phyloP scores from a whole-genome alignment of 2,888 invertebrate species.

The Lepidochitona cinerea region DNA sequence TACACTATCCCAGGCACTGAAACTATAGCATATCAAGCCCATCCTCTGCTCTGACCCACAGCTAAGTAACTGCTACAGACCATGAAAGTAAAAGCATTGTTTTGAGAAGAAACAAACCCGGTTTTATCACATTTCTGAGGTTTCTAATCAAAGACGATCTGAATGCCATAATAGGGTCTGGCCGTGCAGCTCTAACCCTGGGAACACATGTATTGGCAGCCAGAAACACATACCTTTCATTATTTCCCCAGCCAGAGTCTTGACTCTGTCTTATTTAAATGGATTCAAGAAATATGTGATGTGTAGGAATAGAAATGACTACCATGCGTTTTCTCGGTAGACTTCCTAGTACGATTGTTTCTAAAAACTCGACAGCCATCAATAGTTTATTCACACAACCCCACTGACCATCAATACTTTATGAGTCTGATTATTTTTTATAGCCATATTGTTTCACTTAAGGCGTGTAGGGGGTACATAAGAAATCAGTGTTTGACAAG shows the following conservation, averaged over 20 bases:
- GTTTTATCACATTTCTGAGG: not conserved
- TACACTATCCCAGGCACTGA: too few species aligned
- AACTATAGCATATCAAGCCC: too few species aligned
- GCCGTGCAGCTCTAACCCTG: not conserved
- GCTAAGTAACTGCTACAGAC: not conserved
- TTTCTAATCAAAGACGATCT: not conserved
- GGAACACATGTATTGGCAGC: not conserved
- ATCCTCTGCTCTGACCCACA: not conserved
- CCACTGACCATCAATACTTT: too few species aligned
- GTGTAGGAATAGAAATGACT: not conserved
- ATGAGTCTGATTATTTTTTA: too few species aligned
- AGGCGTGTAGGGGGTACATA: too few species aligned
- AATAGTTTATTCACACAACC: too few species aligned
- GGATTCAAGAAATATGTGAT: not conserved
- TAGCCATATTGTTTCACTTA: too few species aligned
- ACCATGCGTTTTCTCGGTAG: not conserved
- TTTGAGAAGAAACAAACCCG: conserved; percentile 1
- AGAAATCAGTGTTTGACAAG: too few species aligned
- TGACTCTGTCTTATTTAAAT: not conserved
- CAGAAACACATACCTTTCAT: not conserved
- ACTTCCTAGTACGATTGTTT: too few species aligned
- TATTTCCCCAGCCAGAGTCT: not conserved
- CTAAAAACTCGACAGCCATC: too few species aligned
- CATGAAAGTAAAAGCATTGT: not conserved
- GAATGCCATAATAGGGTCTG: not conserved